These are phyloP conservation scores for Danaus plexippus DNA, from an alignment of 1,140 invertebrate genomes.

Conservation along the genomic window DNA sequence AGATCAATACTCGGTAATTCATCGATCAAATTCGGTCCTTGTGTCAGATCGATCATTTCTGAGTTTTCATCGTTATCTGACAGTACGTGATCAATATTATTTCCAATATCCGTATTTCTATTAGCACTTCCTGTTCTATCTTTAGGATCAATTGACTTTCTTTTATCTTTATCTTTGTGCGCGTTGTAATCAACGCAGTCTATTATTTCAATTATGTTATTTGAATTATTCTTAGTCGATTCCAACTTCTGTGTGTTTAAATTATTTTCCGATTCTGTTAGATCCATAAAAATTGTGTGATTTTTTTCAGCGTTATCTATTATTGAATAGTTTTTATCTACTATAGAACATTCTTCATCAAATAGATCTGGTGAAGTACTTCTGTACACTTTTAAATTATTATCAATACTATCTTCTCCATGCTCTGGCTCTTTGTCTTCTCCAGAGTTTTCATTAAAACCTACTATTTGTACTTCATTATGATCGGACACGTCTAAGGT, in stretches of 20 bases:
- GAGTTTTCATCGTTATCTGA: constrained; percentile 11
- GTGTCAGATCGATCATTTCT: constrained; percentile 37
- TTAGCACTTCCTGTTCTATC: constrained; percentile 11
- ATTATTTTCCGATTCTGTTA: constrained; percentile 43
- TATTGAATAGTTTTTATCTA: constrained; percentile 8
- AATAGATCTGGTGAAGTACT: constrained; percentile 72
- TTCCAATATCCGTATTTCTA: constrained; percentile 6
- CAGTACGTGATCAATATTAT: constrained; percentile 19
- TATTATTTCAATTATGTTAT: constrained; percentile 59
- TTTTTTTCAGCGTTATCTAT: constrained; percentile 14
- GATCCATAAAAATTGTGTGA: constrained; percentile 39
- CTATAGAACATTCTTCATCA: constrained; percentile 53
- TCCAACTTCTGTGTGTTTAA: constrained; percentile 17
- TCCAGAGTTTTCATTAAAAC: too few relatives aligned
- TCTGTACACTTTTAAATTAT: constrained; percentile 16
- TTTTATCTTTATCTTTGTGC: constrained; percentile 19
- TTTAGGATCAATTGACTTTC: constrained; percentile 20
- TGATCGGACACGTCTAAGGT: too few relatives aligned
- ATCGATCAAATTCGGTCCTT: constrained; percentile 19
- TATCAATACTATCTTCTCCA: background rate
- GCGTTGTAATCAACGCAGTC: constrained; percentile 35
- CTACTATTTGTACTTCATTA: too few relatives aligned
- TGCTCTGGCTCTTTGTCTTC: too few relatives aligned
- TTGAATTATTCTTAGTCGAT: constrained; percentile 37
- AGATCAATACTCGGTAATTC: background rate